Evolutionary conservation across 35 echinoderm and acorn worm species (phyloP).

Genomic region (Nesometra sesokonis): DNA sequence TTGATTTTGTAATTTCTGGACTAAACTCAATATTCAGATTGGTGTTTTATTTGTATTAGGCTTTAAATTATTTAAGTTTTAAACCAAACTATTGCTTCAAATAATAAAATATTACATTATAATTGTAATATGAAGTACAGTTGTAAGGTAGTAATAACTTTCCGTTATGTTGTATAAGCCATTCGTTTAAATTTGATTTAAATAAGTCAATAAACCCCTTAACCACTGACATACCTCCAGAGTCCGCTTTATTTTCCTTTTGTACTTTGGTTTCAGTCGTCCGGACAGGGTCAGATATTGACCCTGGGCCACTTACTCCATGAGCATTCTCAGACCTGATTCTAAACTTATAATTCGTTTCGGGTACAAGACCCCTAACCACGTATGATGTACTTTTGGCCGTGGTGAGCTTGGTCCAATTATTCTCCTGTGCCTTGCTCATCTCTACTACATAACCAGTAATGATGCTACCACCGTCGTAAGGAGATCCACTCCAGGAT

Average conservation of each 20-base stretch:
- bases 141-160: too few relatives aligned
- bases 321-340: constrained; percentile 70
- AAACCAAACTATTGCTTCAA: too few relatives aligned
- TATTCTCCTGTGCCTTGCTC: constrained; percentile 29
- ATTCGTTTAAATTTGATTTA: too few relatives aligned
- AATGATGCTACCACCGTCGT: constrained; percentile 83
- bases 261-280: constrained; percentile 30
- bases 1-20: too few relatives aligned
- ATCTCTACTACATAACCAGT: constrained; percentile 76
- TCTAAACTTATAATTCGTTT: constrained; percentile 86
- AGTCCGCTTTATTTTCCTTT: constrained; percentile 5
- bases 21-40: too few relatives aligned
- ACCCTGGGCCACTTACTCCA: constrained; percentile 64
- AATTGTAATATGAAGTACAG: too few relatives aligned
- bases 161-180: too few relatives aligned
- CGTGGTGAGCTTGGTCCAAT: constrained; percentile 35
- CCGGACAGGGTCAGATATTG: constrained; percentile 38
- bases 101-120: too few relatives aligned
- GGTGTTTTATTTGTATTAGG: too few relatives aligned
- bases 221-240: constrained; percentile 9
- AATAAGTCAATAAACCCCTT: too few relatives aligned
- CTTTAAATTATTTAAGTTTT: too few relatives aligned
- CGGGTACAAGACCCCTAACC: constrained; percentile 47
- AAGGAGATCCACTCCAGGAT: constrained; percentile 66
- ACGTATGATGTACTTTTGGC: constrained; percentile 54